phyloP scores from a whole-genome alignment of 2,888 invertebrate genomes.

The Dasypolia templi region DNA sequence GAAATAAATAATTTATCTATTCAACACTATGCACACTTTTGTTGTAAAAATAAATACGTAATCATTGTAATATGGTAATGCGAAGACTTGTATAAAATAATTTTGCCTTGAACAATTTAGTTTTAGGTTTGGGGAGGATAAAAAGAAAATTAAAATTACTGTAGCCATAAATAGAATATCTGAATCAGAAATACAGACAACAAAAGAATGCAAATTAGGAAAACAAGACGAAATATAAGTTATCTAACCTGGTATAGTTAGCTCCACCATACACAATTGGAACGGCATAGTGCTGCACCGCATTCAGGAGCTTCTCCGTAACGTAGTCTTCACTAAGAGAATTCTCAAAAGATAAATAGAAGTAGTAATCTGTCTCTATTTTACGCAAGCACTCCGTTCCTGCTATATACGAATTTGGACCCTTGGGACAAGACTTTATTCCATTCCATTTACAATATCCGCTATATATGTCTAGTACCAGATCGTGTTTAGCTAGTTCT shows the following conservation, averaged over 20 bases:
- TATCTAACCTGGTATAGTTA: slow-evolving; percentile 78
- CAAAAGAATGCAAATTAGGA: neutral
- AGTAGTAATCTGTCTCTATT: slow-evolving; percentile 76
- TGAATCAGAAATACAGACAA: neutral
- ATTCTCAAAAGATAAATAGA: slow-evolving; percentile 82
- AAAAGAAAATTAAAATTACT: neutral
- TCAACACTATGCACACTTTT: neutral
- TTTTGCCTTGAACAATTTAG: neutral
- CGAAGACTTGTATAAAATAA: neutral
- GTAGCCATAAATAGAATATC: neutral
- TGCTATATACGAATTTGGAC: neutral
- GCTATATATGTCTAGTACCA: slow-evolving; percentile 77
- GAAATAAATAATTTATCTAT: neutral
- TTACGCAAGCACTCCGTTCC: slow-evolving; percentile 64
- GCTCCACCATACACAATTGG: slow-evolving; percentile 83
- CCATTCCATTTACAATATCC: slow-evolving; percentile 65
- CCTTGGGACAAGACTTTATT: slow-evolving; percentile 25
- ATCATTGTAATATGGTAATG: neutral
- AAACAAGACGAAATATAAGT: neutral
- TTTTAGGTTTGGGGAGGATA: neutral
- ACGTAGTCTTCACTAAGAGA: slow-evolving; percentile 81
- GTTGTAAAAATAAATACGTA: neutral
- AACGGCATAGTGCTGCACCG: slow-evolving; percentile 75
- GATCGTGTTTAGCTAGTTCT: slow-evolving; percentile 66
- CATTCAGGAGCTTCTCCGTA: slow-evolving; percentile 80